These are phyloP conservation scores for Huso huso DNA, from an alignment of 2,797 vertebrate genomes.

Conservation along the genomic window DNA sequence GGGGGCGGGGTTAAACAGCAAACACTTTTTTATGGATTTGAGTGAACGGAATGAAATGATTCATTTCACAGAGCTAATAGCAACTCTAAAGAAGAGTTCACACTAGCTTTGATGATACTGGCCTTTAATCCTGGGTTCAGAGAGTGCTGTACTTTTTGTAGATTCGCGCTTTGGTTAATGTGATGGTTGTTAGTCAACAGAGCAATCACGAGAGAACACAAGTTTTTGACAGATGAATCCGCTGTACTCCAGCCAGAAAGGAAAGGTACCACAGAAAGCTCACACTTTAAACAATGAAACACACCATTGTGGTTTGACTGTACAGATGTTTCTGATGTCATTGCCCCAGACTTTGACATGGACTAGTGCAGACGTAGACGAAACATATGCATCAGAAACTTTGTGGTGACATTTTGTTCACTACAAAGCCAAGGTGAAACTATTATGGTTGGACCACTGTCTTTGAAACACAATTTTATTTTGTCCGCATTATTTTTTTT, in stretches of 20 bases:
- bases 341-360: background rate
- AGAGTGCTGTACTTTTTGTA: too few species aligned
- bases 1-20: conserved; percentile 17
- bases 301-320: too few species aligned
- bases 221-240: background rate
- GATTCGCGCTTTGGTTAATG: too few species aligned
- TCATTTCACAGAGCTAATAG: too few species aligned
- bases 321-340: background rate
- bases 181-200: background rate
- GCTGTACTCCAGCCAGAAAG: background rate
- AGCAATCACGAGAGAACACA: background rate
- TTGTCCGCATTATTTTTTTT: conserved; percentile 27
- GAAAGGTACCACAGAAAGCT: background rate
- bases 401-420: background rate
- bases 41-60: too few species aligned
- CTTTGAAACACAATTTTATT: conserved; percentile 23
- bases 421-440: conserved; percentile 32
- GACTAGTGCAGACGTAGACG: background rate
- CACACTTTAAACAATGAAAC: background rate
- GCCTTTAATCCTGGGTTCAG: too few species aligned
- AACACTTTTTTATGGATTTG: conserved; percentile 20
- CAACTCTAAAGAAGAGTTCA: too few species aligned
- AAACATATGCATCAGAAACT: background rate
- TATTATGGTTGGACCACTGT: conserved; percentile 21
- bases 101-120: too few species aligned